These are phyloP conservation scores for Drosophila testacea DNA, from an alignment of 2,888 invertebrate species.

Conservation along the genomic window DNA sequence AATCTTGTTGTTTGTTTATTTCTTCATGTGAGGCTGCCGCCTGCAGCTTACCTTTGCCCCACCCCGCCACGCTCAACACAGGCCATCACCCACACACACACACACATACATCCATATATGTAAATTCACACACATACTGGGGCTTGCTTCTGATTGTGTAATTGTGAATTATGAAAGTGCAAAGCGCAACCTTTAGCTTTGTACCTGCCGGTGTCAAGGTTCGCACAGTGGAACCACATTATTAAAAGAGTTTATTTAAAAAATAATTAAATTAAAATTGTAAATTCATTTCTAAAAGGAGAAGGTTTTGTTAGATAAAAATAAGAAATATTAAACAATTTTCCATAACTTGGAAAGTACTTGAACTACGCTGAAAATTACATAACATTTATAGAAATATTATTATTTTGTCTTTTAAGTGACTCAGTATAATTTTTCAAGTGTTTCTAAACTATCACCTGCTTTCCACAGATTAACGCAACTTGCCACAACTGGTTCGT, in stretches of 20 bases:
- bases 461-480: slow-evolving; percentile 55
- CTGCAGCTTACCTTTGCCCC: slow-evolving; percentile 8
- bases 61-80: no score
- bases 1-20: slow-evolving; percentile 35
- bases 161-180: slow-evolving; percentile 54
- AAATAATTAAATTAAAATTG: background rate
- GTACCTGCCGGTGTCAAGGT: slow-evolving; percentile 45
- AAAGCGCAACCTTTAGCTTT: slow-evolving; percentile 53
- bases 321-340: no score
- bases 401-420: no score
- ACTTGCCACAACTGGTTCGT: slow-evolving; percentile 57
- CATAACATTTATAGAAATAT: no score
- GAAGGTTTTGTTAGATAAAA: no score
- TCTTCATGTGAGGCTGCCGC: slow-evolving; percentile 15
- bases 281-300: no score
- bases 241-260: background rate
- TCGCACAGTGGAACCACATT: slow-evolving; percentile 21
- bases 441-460: slow-evolving; percentile 7
- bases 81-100: background rate
- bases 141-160: slow-evolving; percentile 59
- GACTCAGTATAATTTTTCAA: background rate
- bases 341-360: background rate
- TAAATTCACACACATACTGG: slow-evolving; percentile 7
- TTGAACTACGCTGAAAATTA: background rate
- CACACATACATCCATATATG: slow-evolving; percentile 3